Evolutionary conservation across 2,888 invertebrate genomes (phyloP), one percentile per base, ranked within the genome.

Genomic region (Eupithecia centaureata): DNA sequence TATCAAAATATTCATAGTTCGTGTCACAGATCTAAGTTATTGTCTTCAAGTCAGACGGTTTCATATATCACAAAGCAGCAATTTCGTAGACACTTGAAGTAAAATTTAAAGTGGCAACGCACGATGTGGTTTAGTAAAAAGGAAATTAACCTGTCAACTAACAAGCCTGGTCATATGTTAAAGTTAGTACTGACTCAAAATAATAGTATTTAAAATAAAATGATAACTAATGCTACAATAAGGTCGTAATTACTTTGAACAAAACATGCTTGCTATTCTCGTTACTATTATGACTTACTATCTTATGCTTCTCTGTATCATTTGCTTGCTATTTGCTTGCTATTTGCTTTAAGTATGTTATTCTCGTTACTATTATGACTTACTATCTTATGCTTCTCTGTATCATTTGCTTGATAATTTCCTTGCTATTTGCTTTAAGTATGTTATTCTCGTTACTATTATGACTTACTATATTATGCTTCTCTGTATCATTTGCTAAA

Each of bases 31-130:
- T 67, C 38, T 42, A 67, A 68, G 56, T 72, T 65, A 72, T 67
- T 71, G 68, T 74, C 65, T 72, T 67, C 59, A 63, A 58, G 56
- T 61, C 65, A 67, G 71, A 65, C 72, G 62, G 33, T 52, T 65
- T 61, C 61, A 69, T 72, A 63, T 68, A 72, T 69, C 67, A 71
- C 61, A 52, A 63, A 67, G 60, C 51, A 66, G 68, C 65, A 68
- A 64, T 68, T 67, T 63, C 57, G 67, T 28, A 25, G 47, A 47
- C 47, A 22, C 22, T 47, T 68, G 58, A 68, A 65, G 65, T 58
- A 52, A 65, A 61, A 61, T 68, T 52, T 65, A 38, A 54, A 68
- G 52, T 42, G 42, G 58, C 18, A 25, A 57, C 68, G 22, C 52
- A 47, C 54, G 27, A 54, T 62, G 42, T 59, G 65, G 62, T 59